Base-by-base conservation (phyloP, 2,113 vertebrate species). In the Sialia sialis region DNA sequence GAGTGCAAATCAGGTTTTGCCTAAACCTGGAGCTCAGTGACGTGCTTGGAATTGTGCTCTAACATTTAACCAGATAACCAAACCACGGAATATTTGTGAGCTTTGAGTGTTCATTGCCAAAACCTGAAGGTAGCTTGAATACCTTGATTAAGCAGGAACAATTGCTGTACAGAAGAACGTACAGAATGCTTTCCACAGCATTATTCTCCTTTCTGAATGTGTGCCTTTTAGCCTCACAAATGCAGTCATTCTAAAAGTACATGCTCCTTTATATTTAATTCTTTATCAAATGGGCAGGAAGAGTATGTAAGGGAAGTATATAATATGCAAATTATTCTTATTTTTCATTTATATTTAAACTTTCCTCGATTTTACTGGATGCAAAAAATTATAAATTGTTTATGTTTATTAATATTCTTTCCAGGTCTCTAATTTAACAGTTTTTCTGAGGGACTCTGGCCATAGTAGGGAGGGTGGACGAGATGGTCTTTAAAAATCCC, bases 401-500 rank as follows among this genome's bases (percentile, higher is more conserved):
- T 64, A 11, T 13, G 12, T 62, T 82, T 79, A 43, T 22, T 49
- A 67, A 26, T 67, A 75, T 30, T 83, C 23, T 76, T 78, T 64
- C 23, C 11, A 59, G 18, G 16, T 76, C 29, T 85, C 43, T 83
- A 58, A 4, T 59, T 75, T 36, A 58, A 34, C 19, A 51, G 25
- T 79, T 85, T 52, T 51, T 39, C 62, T 32, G 83, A 27, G 21
- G 21, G 25, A 36, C 55, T 58, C 27, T 52, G 46, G 22, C 58
- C 6, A 2, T 14, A 46, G 58, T n/a, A 60, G 36, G 13, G 9
- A 39, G 16, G 3, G 8, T 84, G 13, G 19, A 70, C 0, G 1
- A 46, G 41, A 4, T n/a, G 12, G 2, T 39, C 38, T 54, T 72
- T 54, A 55, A 44, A 78, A 75, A 29, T 55, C 44, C 19, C 69